These are phyloP conservation scores for Pecten maximus DNA, from an alignment of 2,888 invertebrate species.

Conservation along the genomic window DNA sequence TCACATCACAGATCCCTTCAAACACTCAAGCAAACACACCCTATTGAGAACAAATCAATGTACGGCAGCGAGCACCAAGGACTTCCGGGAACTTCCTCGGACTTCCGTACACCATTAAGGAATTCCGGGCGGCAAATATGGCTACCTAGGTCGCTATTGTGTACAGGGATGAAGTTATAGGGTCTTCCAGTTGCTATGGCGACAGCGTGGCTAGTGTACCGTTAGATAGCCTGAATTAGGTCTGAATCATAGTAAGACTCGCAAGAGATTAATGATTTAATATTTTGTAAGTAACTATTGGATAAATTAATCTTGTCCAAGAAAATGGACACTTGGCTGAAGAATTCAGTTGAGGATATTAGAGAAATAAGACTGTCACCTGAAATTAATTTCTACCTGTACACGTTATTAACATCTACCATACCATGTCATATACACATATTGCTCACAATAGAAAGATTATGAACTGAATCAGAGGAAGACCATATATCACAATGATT, in stretches of 20 bases:
- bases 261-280: neutral
- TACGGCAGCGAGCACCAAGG: neutral
- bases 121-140: neutral
- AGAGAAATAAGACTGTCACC: neutral
- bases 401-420: neutral
- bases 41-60: conserved; percentile 6
- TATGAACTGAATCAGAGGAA: neutral
- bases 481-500: neutral
- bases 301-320: neutral
- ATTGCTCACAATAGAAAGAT: neutral
- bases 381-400: neutral
- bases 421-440: neutral
- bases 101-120: neutral
- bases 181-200: neutral
- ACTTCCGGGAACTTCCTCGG: neutral
- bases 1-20: neutral
- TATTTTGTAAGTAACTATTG: neutral
- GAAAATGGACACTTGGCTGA: neutral
- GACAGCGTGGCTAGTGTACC: neutral
- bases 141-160: neutral
- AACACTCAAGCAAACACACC: neutral
- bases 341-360: neutral
- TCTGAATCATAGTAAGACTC: neutral
- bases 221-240: neutral
- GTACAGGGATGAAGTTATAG: neutral